Percentiles rank a stretch among this genome's conserved stretches.
Evolutionary conservation across 2,888 invertebrate species (phyloP).

Genomic region (Acleris emargana): DNA sequence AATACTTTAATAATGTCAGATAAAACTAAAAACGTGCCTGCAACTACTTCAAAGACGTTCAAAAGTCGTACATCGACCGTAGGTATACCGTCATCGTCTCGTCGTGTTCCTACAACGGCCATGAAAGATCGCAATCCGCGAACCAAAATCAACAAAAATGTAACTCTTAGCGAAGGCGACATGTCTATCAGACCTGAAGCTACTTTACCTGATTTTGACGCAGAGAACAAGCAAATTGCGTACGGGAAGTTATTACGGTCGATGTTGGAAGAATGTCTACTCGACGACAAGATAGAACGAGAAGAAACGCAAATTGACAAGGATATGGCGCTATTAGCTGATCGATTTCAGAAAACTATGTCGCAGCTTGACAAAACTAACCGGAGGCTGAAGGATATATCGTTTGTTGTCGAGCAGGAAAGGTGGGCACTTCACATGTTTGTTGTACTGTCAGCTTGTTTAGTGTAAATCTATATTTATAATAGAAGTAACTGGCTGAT

Average conservation of each 20-base stretch:
- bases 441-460: too few relatives aligned
- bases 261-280: constrained; percentile 67
- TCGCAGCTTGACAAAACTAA: constrained; percentile 74
- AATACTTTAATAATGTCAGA: constrained; percentile 55
- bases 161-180: constrained; percentile 51
- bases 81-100: constrained; percentile 49
- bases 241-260: constrained; percentile 67
- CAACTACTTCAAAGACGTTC: constrained; percentile 48
- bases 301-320: constrained; percentile 72
- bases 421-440: constrained; percentile 51
- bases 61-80: constrained; percentile 55
- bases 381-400: constrained; percentile 71
- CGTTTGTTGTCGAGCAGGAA: constrained; percentile 74
- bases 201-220: constrained; percentile 57
- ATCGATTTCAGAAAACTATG: constrained; percentile 72
- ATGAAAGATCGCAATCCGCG: constrained; percentile 49
- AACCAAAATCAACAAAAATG: constrained; percentile 52
- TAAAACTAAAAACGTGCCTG: constrained; percentile 57
- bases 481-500: too few relatives aligned
- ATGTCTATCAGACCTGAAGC: constrained; percentile 54
- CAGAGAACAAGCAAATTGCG: constrained; percentile 59
- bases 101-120: constrained; percentile 41
- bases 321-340: constrained; percentile 71
- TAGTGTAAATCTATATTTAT: too few relatives aligned
- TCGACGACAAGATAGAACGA: constrained; percentile 68